These are phyloP conservation scores for Malacosoma neustria DNA, from an alignment of 2,888 invertebrate species.

Conservation along the genomic window DNA sequence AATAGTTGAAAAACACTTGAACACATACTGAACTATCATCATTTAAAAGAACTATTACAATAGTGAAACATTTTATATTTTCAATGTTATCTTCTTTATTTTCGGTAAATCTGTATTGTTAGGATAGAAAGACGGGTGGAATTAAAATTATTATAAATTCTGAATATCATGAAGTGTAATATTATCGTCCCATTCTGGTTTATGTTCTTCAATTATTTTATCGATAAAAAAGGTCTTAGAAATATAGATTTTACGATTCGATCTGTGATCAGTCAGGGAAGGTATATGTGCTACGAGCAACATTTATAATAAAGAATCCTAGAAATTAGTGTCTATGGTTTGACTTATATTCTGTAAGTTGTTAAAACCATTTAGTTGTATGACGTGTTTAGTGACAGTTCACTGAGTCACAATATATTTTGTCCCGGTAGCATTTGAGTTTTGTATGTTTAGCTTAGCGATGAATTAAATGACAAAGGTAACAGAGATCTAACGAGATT, in stretches of 20 bases:
- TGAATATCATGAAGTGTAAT: no score
- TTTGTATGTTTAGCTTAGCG: slow-evolving; percentile 29
- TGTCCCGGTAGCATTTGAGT: slow-evolving; percentile 38
- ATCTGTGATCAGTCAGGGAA: slow-evolving; percentile 67
- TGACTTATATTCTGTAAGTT: slow-evolving; percentile 67
- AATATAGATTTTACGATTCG: slow-evolving; percentile 55
- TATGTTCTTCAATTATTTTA: slow-evolving; percentile 26
- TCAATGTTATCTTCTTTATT: no score
- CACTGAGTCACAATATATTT: slow-evolving; percentile 47
- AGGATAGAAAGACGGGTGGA: no score
- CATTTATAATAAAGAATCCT: slow-evolving; percentile 66
- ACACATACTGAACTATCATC: no score
- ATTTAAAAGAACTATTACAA: no score
- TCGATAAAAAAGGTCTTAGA: no score
- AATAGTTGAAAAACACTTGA: no score
- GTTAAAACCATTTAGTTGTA: slow-evolving; percentile 63
- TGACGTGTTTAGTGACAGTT: slow-evolving; percentile 62
- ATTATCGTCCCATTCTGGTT: no score
- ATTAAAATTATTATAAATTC: no score
- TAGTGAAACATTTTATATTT: no score
- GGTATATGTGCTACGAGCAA: slow-evolving; percentile 69
- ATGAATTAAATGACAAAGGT: slow-evolving; percentile 26
- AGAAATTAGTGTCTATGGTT: slow-evolving; percentile 67
- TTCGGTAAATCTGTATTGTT: no score
- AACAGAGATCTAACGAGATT: slow-evolving; percentile 37